Evolutionary conservation across 1,140 invertebrate genomes (phyloP).

Genomic region (Kradibia gibbosae): DNA sequence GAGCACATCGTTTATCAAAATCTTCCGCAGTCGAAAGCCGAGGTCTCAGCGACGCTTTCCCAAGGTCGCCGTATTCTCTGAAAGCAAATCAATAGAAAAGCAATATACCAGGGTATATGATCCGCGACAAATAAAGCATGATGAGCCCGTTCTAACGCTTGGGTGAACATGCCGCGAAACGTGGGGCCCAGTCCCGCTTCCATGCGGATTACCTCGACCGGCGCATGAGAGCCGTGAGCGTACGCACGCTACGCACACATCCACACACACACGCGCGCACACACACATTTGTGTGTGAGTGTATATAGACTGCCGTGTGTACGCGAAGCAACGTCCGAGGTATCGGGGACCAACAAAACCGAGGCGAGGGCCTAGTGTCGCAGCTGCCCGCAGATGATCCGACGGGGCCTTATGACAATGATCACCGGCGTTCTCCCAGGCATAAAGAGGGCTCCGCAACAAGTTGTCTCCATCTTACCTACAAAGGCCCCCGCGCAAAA

Average conservation of each 20-base stretch:
- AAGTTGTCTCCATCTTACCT: slow-evolving; percentile 61
- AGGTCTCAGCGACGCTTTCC: background rate
- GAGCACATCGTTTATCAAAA: background rate
- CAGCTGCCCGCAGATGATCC: slow-evolving; percentile 63
- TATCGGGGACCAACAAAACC: slow-evolving; percentile 49
- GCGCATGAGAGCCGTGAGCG: slow-evolving; percentile 5
- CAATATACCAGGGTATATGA: background rate
- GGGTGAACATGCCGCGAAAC: slow-evolving; percentile 37
- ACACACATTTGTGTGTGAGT: no score
- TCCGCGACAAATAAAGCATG: slow-evolving; percentile 39
- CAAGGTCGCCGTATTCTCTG: background rate
- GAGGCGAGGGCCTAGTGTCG: slow-evolving; percentile 46
- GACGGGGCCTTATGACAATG: slow-evolving; percentile 51
- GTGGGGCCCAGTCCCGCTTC: background rate
- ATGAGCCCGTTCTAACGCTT: slow-evolving; percentile 20
- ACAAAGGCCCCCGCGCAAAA: slow-evolving; percentile 17
- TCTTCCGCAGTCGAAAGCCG: background rate
- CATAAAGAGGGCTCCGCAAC: slow-evolving; percentile 65
- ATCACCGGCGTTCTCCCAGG: slow-evolving; percentile 54
- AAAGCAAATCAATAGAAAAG: slow-evolving; percentile 6
- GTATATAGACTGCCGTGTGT: no score
- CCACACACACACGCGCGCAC: no score
- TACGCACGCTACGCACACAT: no score
- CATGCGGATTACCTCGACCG: slow-evolving; percentile 37
- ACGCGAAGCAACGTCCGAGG: background rate